Percentiles rank a stretch among this genome's conserved stretches.
phyloP scores from a whole-genome alignment of 1,140 invertebrate genomes.

The Caligus rogercresseyi region DNA sequence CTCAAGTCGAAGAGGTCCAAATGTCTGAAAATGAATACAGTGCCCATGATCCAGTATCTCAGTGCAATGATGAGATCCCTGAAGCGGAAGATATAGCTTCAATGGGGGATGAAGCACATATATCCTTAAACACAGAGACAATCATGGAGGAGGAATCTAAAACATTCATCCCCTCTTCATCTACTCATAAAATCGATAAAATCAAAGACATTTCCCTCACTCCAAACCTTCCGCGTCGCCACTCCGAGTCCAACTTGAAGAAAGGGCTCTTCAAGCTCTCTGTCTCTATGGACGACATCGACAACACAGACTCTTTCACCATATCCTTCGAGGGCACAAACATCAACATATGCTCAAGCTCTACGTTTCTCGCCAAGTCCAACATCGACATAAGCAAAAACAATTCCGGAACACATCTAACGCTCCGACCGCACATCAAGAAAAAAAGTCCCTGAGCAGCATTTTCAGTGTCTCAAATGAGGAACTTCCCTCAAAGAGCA shows the following conservation, averaged over 20 bases:
- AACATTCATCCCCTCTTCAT: background rate
- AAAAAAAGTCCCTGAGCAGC: background rate
- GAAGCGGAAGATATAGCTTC: background rate
- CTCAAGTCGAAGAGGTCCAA: background rate
- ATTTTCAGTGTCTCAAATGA: background rate
- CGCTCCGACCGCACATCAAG: background rate
- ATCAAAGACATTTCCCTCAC: background rate
- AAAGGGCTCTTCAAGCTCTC: slow-evolving; percentile 1
- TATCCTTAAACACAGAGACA: too few species aligned
- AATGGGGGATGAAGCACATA: background rate
- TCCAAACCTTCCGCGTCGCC: background rate
- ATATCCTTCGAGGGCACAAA: slow-evolving; percentile 2
- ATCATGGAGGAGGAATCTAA: too few species aligned
- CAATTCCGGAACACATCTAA: slow-evolving; percentile 4
- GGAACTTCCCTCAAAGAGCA: background rate
- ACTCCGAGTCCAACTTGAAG: slow-evolving; percentile 10
- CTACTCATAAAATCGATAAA: background rate
- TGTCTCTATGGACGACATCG: slow-evolving; percentile 5
- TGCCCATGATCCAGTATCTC: background rate
- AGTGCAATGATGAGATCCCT: background rate
- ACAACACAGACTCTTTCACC: background rate
- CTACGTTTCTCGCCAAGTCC: slow-evolving; percentile 5
- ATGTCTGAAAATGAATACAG: background rate
- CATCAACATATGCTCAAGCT: slow-evolving; percentile 5
- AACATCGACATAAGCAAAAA: slow-evolving; percentile 1